A percentile compares a stretch with the other conserved stretches of the same genome.
Conservation (phyloP, 2,888 invertebrate species). For the Ypsolopha sequella region DNA sequence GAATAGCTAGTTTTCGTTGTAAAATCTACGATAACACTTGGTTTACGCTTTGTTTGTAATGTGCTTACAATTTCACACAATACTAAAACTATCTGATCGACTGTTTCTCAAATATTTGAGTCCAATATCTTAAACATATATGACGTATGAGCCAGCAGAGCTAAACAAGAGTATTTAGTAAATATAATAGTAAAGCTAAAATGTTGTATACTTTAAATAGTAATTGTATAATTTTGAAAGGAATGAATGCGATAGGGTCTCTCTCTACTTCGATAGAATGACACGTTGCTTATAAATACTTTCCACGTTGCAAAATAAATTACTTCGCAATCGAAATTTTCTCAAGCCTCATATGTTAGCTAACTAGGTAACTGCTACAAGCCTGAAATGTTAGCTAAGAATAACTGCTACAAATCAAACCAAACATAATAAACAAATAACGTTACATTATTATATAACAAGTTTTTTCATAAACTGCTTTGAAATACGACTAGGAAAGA, state of each 20-base stretch:
- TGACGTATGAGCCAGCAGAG: no score
- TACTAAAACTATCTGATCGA: neutral
- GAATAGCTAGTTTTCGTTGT: constrained; percentile 41
- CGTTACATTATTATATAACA: constrained; percentile 20
- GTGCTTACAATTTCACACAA: neutral
- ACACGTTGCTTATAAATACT: constrained; percentile 1
- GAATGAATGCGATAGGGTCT: neutral
- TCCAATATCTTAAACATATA: no score
- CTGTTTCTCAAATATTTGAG: neutral
- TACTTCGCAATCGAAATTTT: neutral
- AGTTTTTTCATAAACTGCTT: constrained; percentile 37
- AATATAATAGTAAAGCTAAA: neutral
- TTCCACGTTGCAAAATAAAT: neutral
- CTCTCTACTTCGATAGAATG: constrained; percentile 1
- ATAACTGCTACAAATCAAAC: neutral
- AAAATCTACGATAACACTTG: constrained; percentile 53
- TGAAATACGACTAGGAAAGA: constrained; percentile 36
- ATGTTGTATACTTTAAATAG: neutral
- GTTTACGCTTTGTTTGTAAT: neutral
- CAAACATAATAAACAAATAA: neutral
- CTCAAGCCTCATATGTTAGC: neutral
- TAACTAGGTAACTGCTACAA: neutral
- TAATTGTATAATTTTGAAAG: neutral
- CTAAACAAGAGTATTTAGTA: no score
- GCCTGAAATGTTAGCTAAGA: neutral